phyloP scores from a whole-genome alignment of 2,113 vertebrate genomes.

The Spilogale gracilis region DNA sequence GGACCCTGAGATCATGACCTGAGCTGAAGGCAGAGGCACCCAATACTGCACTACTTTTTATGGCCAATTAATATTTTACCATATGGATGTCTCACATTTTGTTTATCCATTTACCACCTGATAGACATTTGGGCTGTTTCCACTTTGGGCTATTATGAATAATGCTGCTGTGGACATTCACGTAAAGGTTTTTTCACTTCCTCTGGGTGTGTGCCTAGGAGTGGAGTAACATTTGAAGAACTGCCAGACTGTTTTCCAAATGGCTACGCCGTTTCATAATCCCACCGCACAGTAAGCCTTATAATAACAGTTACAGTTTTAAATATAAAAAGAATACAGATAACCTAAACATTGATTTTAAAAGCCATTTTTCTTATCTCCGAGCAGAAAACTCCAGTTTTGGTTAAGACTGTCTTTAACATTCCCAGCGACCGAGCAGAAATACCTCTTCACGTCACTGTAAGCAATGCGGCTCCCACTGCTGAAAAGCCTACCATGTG shows the following conservation, averaged over 20 bases:
- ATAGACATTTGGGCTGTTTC: not conserved
- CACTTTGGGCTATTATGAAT: not conserved
- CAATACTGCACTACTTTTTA: not conserved
- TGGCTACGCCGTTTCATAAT: not conserved
- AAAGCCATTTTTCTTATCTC: not conserved
- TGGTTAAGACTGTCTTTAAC: not conserved
- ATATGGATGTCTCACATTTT: rapidly evolving
- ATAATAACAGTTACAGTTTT: not conserved
- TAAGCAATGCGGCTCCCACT: rapidly evolving
- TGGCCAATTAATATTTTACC: rapidly evolving
- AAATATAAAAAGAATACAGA: not conserved
- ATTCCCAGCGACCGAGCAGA: not conserved
- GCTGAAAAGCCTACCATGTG: rapidly evolving
- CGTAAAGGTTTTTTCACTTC: not conserved
- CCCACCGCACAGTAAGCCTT: not conserved
- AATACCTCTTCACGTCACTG: not conserved
- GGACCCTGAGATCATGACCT: no score
- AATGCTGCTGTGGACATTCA: no score
- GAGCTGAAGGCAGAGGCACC: no score
- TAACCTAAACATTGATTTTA: not conserved
- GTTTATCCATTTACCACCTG: rapidly evolving
- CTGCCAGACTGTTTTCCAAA: not conserved
- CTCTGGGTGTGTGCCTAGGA: not conserved
- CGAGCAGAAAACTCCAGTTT: not conserved
- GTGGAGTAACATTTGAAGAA: not conserved